phyloP scores from a whole-genome alignment of 2,113 vertebrate genomes.

The Malurus elegans region DNA sequence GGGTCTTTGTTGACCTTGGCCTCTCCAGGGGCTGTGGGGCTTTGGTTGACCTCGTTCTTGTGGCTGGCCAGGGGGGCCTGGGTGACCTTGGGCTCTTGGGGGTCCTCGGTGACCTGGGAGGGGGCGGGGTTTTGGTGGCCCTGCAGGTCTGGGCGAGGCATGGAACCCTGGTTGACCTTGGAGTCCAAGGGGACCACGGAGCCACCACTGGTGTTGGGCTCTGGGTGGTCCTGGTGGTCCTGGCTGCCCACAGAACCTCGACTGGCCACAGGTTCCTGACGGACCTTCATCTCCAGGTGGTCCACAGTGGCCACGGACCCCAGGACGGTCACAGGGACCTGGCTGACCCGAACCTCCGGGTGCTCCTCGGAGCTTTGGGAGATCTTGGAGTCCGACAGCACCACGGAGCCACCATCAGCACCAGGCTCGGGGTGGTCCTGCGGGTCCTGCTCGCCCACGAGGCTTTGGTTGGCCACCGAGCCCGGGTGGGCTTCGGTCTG shows the following conservation, averaged over 20 bases:
- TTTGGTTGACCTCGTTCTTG: not conserved
- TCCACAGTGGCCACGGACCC: not conserved
- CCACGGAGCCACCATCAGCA: rapidly evolving
- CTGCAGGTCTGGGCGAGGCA: not conserved
- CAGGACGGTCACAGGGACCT: not conserved
- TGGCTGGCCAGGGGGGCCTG: not conserved
- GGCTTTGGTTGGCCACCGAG: not conserved
- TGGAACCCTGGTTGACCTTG: not conserved
- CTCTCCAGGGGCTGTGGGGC: rapidly evolving
- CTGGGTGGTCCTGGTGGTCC: not conserved
- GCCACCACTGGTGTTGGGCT: rapidly evolving
- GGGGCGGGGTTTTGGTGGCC: not conserved
- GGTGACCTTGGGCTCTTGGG: not conserved
- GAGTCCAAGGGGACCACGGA: rapidly evolving
- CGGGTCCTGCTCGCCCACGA: not conserved
- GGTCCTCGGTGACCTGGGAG: not conserved
- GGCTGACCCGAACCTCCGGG: not conserved
- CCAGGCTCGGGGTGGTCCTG: not conserved
- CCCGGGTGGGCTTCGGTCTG: not conserved
- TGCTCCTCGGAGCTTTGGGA: not conserved
- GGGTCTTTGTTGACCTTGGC: not conserved
- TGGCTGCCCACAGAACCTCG: rapidly evolving
- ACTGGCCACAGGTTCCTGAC: rapidly evolving
- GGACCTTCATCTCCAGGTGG: not conserved
- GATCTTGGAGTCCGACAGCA: not conserved